These are phyloP conservation scores for Paratilapia polleni DNA, from an alignment of 2,113 vertebrate species.

Conservation along the genomic window DNA sequence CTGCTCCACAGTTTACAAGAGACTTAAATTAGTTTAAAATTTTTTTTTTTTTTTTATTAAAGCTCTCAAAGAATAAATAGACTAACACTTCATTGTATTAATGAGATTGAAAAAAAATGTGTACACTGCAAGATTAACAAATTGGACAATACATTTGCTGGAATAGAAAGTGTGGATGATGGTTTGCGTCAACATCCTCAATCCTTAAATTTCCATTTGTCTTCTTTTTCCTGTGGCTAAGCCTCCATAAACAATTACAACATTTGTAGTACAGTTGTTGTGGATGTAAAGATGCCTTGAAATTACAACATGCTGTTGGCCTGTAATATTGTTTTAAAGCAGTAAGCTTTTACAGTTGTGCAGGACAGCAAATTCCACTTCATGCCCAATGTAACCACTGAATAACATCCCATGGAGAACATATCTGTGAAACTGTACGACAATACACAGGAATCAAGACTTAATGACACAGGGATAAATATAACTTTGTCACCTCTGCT, in stretches of 20 bases:
- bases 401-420: neutral
- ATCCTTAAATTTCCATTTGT: neutral
- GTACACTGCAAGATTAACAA: neutral
- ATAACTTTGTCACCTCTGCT: neutral
- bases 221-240: neutral
- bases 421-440: neutral
- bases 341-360: neutral
- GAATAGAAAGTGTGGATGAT: neutral
- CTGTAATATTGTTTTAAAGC: neutral
- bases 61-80: neutral
- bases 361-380: neutral
- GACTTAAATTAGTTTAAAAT: too few relatives aligned
- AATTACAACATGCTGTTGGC: rapidly evolving
- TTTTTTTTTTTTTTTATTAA: neutral
- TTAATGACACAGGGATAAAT: neutral
- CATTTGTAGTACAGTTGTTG: neutral
- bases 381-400: neutral
- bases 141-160: neutral
- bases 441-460: neutral
- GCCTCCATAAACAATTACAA: neutral
- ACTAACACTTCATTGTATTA: neutral
- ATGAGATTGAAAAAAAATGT: neutral
- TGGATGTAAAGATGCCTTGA: neutral
- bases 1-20: neutral
- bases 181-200: neutral